Evolutionary conservation across 2,113 vertebrate genomes (phyloP), one percentile per base, ranked within the genome.

Genomic region (Origma solitaria): DNA sequence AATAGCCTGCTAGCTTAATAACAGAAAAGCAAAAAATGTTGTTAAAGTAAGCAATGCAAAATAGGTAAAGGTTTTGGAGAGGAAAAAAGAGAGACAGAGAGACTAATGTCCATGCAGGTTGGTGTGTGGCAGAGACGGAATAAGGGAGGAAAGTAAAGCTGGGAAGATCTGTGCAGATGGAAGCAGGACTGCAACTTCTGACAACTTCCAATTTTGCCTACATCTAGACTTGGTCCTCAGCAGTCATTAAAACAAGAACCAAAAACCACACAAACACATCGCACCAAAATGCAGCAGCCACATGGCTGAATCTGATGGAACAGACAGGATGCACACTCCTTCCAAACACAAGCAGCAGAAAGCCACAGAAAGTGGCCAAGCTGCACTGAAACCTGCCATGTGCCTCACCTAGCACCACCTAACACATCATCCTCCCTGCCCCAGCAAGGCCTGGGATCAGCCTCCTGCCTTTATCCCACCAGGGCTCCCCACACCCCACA

Each of bases 401-500:
- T 37, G 47, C n/a, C 65, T 47, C 11, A 2, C 17, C 54, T 37
- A 27, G 49, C 65, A 73, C 31, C 54, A 31, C n/a, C 17, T 2
- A 47, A 62, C 4, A 5, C 77, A 23, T 30, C 44, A 54, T 65
- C 10, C 53, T 31, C 25, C 58, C 58, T 45, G 56, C 5, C 44
- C 10, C 0, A 0, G 65, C 2, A 1, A 77, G 30, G 17, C 24
- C 22, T 47, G 56, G 15, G 4, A 0, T 15, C 62, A 50, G 62
- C 51, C 18, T 53, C 23, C 40, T 56, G 57, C 75, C 64, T 57
- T 17, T 42, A 11, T 11, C 38, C 49, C 60, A 33, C 24, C 1
- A 0, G 28, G 13, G 15, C 24, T 71, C 57, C 37, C 56, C 0
- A 0, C 2, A 4, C 28, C 18, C 40, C 2, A 0, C 28, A 19